Conservation (phyloP, 2,797 vertebrate genomes). For the Gorsachius magnificus region DNA sequence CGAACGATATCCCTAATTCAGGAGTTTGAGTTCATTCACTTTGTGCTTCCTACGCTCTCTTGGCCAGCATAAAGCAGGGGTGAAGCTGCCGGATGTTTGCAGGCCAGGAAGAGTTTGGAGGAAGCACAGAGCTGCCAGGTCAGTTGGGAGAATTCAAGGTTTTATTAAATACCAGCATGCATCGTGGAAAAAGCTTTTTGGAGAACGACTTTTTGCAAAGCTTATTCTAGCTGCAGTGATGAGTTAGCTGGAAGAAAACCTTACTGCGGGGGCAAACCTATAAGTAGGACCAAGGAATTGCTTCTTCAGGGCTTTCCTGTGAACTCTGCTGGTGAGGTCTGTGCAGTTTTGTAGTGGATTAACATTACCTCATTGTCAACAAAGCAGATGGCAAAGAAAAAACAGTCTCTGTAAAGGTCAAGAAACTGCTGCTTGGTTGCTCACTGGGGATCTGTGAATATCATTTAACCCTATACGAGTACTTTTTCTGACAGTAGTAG, state of each 20-base stretch:
- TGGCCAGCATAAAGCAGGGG: neutral
- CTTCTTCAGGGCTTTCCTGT: neutral
- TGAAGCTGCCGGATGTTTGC: neutral
- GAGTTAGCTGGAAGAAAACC: neutral
- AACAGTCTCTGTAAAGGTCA: neutral
- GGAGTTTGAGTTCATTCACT: neutral
- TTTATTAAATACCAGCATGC: neutral
- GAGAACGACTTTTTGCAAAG: neutral
- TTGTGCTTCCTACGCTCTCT: accelerated
- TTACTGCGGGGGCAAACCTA: accelerated
- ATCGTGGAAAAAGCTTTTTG: neutral
- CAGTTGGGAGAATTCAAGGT: neutral
- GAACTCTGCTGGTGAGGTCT: neutral
- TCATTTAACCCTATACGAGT: neutral
- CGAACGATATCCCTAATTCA: neutral
- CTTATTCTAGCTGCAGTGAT: neutral
- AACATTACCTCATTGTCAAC: neutral
- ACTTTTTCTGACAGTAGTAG: neutral
- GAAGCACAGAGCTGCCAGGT: neutral
- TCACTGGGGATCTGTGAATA: neutral
- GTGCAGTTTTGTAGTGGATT: neutral
- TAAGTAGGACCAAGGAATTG: neutral
- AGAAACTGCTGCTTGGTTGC: neutral
- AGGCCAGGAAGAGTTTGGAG: neutral
- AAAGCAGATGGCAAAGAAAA: neutral